Evolutionary conservation across 2,113 vertebrate genomes (phyloP).

Genomic region (Sialia sialis): DNA sequence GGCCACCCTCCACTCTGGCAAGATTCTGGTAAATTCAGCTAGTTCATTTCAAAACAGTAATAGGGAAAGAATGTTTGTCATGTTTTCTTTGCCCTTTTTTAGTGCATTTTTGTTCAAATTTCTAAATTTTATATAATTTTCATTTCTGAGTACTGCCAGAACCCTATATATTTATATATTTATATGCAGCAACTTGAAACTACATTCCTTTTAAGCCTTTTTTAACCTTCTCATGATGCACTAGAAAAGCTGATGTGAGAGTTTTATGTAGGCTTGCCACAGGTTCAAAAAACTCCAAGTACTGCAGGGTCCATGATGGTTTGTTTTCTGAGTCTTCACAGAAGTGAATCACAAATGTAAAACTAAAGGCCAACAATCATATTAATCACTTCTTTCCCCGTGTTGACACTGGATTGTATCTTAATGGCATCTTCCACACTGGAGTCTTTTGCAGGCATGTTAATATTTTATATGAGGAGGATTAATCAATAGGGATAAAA

Average conservation of each 20-base stretch:
- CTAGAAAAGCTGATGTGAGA: not conserved
- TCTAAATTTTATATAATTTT: not conserved
- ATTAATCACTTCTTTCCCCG: not conserved
- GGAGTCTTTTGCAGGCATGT: not conserved
- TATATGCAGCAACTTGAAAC: not conserved
- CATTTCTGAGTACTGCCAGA: not conserved
- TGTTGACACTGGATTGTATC: not conserved
- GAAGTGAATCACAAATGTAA: not conserved
- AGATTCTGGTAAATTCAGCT: not conserved
- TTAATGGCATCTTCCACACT: not conserved
- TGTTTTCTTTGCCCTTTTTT: not conserved
- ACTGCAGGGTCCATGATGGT: not conserved
- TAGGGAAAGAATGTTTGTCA: not conserved
- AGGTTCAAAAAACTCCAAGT: not conserved
- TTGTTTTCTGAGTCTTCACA: not conserved
- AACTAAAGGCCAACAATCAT: not conserved
- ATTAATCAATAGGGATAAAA: not conserved
- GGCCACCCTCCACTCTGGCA: not conserved
- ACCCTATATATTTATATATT: not conserved
- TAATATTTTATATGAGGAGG: not conserved
- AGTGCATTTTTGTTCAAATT: not conserved
- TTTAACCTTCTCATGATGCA: not conserved
- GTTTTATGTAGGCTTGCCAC: not conserved
- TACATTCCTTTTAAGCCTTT: not conserved
- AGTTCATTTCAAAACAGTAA: not conserved